These are phyloP conservation scores for Bergia sp. DNA, from an alignment of 92 coral and sea anemone genomes.

Conservation along the genomic window DNA sequence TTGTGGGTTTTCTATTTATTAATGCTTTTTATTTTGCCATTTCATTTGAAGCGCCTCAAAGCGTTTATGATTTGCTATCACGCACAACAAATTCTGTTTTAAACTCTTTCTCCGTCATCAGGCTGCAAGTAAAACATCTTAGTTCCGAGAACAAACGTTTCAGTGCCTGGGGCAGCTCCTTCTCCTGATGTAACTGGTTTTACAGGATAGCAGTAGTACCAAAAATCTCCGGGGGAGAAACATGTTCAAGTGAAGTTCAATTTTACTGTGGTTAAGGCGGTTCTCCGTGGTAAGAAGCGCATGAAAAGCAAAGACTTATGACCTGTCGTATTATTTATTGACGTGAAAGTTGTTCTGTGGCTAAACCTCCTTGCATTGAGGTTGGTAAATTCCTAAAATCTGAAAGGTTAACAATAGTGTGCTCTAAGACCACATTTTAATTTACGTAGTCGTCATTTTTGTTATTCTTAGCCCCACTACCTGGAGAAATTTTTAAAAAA, in stretches of 20 bases:
- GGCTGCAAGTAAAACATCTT: not conserved
- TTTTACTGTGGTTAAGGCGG: slow-evolving; percentile 3
- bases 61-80: not conserved
- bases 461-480: not conserved
- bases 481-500: not conserved
- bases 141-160: not conserved
- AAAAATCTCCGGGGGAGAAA: not conserved
- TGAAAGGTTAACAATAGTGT: not conserved
- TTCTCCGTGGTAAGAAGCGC: not conserved
- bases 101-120: not conserved
- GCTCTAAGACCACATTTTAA: not conserved
- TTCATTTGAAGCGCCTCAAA: not conserved
- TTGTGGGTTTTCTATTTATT: not conserved
- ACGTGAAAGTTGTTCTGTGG: slow-evolving; percentile 3
- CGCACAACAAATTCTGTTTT: not conserved
- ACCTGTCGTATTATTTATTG: slow-evolving; percentile 9
- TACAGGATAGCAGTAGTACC: not conserved
- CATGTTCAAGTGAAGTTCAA: not conserved
- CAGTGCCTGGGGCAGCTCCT: not conserved
- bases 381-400: not conserved
- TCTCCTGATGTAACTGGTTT: not conserved
- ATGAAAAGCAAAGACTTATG: slow-evolving; percentile 2
- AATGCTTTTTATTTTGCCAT: not conserved
- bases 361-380: not conserved
- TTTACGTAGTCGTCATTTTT: not conserved